Evolutionary conservation across 2,113 vertebrate genomes (phyloP).

Genomic region (Atlantisia rogersi): DNA sequence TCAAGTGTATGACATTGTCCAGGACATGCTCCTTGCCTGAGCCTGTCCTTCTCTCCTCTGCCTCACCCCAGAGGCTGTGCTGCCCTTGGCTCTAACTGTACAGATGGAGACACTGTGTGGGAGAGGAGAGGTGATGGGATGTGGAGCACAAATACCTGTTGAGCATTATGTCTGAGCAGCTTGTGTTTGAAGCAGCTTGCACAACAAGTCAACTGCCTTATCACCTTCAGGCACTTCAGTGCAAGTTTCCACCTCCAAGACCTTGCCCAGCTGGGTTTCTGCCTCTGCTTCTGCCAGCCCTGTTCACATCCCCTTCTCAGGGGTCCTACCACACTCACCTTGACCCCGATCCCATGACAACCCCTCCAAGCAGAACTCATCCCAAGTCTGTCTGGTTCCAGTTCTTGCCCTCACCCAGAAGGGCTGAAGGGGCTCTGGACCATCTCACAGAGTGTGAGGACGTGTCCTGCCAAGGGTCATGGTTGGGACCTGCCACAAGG

Average conservation of each 20-base stretch:
- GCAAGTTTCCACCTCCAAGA: neutral
- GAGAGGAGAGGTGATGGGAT: neutral
- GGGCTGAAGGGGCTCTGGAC: neutral
- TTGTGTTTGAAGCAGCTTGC: neutral
- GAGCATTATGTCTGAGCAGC: accelerated
- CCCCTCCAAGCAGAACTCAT: neutral
- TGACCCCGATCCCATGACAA: neutral
- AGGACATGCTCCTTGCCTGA: neutral
- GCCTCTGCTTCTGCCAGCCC: neutral
- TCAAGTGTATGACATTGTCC: neutral
- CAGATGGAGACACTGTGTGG: neutral
- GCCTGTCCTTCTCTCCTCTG: neutral
- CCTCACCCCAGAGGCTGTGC: neutral
- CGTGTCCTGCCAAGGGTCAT: accelerated
- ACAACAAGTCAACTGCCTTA: neutral
- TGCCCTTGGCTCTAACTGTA: neutral
- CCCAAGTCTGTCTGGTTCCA: neutral
- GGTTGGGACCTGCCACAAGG: neutral
- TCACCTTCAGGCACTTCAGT: neutral
- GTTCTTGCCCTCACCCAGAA: neutral
- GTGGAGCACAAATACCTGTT: neutral
- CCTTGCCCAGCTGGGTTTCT: neutral
- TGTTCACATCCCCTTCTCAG: neutral
- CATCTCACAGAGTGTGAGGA: neutral
- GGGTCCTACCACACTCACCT: neutral